Conservation (phyloP, 1,140 invertebrate species). For the Eupeodes corollae region DNA sequence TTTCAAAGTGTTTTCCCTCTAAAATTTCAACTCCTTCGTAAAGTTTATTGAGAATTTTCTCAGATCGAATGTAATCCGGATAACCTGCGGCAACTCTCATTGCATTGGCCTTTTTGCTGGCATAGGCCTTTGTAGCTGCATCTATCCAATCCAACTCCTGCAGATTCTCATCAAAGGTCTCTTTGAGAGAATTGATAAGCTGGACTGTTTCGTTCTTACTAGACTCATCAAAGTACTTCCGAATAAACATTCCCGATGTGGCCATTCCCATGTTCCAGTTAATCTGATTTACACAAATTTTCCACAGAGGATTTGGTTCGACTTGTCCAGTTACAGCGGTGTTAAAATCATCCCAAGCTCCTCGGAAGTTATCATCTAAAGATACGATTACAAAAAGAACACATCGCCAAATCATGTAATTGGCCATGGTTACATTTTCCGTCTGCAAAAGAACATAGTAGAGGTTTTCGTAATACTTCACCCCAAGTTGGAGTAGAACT, state of each 20-base stretch:
- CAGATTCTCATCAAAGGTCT: too few species aligned
- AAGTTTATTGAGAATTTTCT: neutral
- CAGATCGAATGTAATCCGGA: neutral
- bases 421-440: slow-evolving; percentile 15
- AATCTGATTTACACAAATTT: slow-evolving; percentile 11
- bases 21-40: neutral
- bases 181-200: neutral
- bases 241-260: too few species aligned
- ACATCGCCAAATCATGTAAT: slow-evolving; percentile 19
- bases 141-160: too few species aligned
- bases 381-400: slow-evolving; percentile 2
- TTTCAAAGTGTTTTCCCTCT: neutral
- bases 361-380: slow-evolving; percentile 11
- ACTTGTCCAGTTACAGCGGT: slow-evolving; percentile 13
- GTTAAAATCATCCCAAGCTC: slow-evolving; percentile 12
- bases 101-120: neutral
- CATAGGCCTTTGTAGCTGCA: neutral
- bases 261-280: too few species aligned
- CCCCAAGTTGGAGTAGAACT: slow-evolving; percentile 9
- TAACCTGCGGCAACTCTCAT: neutral
- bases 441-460: slow-evolving; percentile 11
- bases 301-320: slow-evolving; percentile 17
- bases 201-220: neutral
- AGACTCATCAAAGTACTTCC: too few species aligned
- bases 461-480: slow-evolving; percentile 17